phyloP scores from a whole-genome alignment of 2,113 vertebrate species.

The Saccopteryx leptura region DNA sequence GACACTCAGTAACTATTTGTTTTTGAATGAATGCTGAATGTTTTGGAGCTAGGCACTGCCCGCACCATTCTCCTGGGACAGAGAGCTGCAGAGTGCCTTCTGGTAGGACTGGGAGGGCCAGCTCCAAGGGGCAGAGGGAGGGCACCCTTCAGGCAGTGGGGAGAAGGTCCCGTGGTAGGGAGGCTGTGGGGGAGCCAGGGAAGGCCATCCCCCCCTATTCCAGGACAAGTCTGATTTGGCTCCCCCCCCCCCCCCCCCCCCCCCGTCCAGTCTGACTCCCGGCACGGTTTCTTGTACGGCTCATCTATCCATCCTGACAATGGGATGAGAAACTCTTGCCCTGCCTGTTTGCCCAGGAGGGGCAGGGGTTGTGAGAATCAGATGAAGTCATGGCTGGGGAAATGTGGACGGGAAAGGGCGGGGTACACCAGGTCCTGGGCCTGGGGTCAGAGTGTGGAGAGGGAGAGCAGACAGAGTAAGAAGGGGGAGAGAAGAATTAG shows the following conservation, averaged over 20 bases:
- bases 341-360: constrained; percentile 2
- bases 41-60: constrained; percentile 57
- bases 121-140: constrained; percentile 6
- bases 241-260: constrained; percentile 39
- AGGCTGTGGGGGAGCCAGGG: background rate
- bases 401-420: background rate
- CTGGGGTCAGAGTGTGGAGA: background rate
- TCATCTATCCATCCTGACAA: background rate
- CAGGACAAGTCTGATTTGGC: background rate
- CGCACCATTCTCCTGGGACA: background rate
- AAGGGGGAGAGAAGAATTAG: background rate
- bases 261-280: background rate
- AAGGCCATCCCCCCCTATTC: background rate
- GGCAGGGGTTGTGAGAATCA: background rate
- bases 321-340: background rate
- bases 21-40: constrained; percentile 47
- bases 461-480: background rate
- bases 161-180: background rate
- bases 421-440: background rate
- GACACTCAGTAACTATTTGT: constrained; percentile 57
- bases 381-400: constrained; percentile 15
- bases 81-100: background rate
- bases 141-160: background rate
- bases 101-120: background rate
- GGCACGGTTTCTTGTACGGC: background rate